Evolutionary conservation across 2,113 vertebrate genomes (phyloP).

Genomic region (Sebastes fasciatus): DNA sequence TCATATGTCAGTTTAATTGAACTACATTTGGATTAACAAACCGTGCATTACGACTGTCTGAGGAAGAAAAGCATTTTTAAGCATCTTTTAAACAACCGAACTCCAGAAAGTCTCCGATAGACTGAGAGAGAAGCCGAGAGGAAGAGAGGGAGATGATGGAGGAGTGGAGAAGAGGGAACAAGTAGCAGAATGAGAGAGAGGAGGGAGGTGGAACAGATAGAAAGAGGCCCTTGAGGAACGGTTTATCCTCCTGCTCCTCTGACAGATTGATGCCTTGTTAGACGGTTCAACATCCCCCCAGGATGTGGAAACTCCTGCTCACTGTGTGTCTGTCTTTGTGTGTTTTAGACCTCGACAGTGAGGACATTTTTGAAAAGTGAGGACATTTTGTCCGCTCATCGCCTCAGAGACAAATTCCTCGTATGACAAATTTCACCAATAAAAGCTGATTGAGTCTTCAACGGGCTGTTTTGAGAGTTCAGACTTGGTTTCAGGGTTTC

Average conservation of each 20-base stretch:
- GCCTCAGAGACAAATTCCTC: not conserved
- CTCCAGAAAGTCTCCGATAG: not conserved
- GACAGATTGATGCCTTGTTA: conserved; percentile 37
- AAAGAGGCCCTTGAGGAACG: not conserved
- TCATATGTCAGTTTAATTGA: not conserved
- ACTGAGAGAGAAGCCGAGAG: not conserved
- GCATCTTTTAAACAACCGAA: not conserved
- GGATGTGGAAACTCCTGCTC: conserved; percentile 41
- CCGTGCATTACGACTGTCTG: not conserved
- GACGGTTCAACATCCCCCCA: conserved; percentile 25
- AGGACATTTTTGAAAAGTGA: conserved; percentile 6
- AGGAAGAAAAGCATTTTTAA: not conserved
- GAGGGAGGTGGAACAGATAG: conserved; percentile 14
- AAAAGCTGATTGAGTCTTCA: not conserved
- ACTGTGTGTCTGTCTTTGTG: conserved; percentile 5
- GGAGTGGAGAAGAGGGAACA: not conserved
- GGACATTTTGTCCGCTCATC: not conserved
- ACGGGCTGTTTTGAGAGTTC: not conserved
- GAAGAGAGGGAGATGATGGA: not conserved
- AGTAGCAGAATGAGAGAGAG: not conserved
- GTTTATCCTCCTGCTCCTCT: conserved; percentile 7
- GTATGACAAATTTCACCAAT: not conserved
- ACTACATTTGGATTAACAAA: not conserved
- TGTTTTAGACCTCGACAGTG: conserved; percentile 2
- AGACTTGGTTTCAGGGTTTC: not conserved